Base-by-base conservation (phyloP, 2,888 invertebrate genomes). In the Ichneumon xanthorius region DNA sequence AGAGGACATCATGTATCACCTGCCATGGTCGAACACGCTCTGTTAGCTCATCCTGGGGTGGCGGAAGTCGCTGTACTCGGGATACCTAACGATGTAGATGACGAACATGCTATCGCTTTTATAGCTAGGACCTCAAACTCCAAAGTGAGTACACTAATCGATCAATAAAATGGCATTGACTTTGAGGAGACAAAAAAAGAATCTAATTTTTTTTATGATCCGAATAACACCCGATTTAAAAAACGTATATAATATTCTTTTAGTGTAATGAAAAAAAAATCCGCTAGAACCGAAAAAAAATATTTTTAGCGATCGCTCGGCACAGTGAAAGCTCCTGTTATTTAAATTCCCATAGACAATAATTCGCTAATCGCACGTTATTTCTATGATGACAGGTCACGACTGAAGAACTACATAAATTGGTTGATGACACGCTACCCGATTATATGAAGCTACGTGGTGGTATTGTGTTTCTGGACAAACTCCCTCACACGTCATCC, bases 1-100 rank as follows among this genome's bases (percentile, higher is more conserved):
- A 86, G 89, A 75, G 92, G 91, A n/a, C 80, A 89, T 67, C 93
- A 93, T 2, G 89, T 94, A 63, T 87, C 92, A 22, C 93, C 93
- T 0, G 84, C 82, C 0, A 90, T 92, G 87, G 91, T 94, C 4
- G 94, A 94, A 84, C 84, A 78, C 50, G 14, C 90, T 0, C 80
- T 94, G 4, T 77, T 87, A 37, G 73, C 86, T 3, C 92, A 93
- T 87, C 89, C 91, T 0, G 90, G 84, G 3, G 90, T 94, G 0
- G 22, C 85, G n/a, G 93, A 93, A 84, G 91, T 84, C 4, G 92
- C 89, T 1, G 93, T 94, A 5, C 87, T 93, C 1, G 87, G 89
- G 0, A 82, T 91, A 6, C 91, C 92, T 4, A 90, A 93, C 79
- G 72, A 87, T 2, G 65, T 83, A 0, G 92, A 93, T n/a, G 85